Base-by-base conservation (phyloP, 2,797 vertebrate species). In the Neoniphon sammara region DNA sequence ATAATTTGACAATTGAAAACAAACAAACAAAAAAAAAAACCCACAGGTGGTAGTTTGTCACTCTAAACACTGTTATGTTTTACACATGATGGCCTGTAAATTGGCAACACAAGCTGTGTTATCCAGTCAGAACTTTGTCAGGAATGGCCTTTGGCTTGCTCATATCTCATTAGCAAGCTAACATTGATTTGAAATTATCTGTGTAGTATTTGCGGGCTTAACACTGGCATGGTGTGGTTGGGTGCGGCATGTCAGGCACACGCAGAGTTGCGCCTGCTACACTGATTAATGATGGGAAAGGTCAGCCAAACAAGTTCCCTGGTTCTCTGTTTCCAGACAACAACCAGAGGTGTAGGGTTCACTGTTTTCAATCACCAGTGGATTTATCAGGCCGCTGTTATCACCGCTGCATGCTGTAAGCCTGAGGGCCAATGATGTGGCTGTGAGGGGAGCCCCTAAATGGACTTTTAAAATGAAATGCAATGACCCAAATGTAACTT, bases 221-320 rank as follows among this genome's bases (percentile, higher is more conserved):
- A 65, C 60, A 80, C 73, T 71, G 50, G 73, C 30, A 54, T n/a
- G 70, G 63, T 80, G 80, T 76, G 84, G 82, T 90, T 85, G 83
- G 65, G 67, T 77, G 69, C 30, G 0, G 39, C 71, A 53, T 87
- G 85, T 88, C 86, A 85, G 84, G 39, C 77, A 25, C 81, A 83
- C 17, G 17, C 69, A 53, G 70, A 75, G 66, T 71, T 7, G 23
- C 55, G 72, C 53, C 86, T 81, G 76, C 31, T 60, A 14, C n/a
- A 12, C 56, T 90, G 86, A 92, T 89, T 91, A 88, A 92, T 89
- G 89, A 88, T 87, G 83, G 85, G 83, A 89, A 89, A 90, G 87
- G 84, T 83, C 76, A 85, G 69, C 68, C 77, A 77, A 88, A 87
- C 84, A 70, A 76, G 60, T 75, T 84, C 78, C 70, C 65, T 21